Conservation (phyloP, 53 echinoderm and acorn worm species). For the Actinopyga echinites region DNA sequence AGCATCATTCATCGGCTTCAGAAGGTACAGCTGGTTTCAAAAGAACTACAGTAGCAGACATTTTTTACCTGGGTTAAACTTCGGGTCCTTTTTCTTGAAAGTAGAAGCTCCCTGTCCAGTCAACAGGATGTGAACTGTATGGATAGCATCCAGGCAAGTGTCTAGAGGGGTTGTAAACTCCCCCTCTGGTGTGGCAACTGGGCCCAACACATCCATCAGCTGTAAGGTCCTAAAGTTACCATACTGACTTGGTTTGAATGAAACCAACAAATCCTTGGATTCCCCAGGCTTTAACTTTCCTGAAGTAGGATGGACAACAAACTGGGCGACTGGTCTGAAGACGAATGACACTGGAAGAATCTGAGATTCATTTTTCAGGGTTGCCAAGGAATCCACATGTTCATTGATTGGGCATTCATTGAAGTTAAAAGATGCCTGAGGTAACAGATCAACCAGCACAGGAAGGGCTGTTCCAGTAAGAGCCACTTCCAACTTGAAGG, state of each 20-base stretch:
- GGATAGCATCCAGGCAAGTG: slow-evolving; percentile 75
- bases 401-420: slow-evolving; percentile 84
- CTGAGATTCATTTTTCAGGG: slow-evolving; percentile 79
- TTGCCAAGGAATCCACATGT: slow-evolving; percentile 86
- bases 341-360: slow-evolving; percentile 80
- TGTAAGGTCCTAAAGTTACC: slow-evolving; percentile 78
- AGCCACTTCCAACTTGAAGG: slow-evolving; percentile 84
- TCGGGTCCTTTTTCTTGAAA: slow-evolving; percentile 84
- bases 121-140: slow-evolving; percentile 73
- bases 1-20: no score
- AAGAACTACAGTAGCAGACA: no score
- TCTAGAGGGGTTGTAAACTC: slow-evolving; percentile 49
- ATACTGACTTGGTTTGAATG: slow-evolving; percentile 98
- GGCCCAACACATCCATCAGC: slow-evolving; percentile 79
- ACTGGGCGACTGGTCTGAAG: slow-evolving; percentile 91
- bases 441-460: slow-evolving; percentile 80
- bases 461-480: slow-evolving; percentile 93
- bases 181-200: slow-evolving; percentile 68
- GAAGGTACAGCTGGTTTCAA: no score
- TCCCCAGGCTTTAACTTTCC: slow-evolving; percentile 87
- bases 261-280: slow-evolving; percentile 86
- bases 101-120: slow-evolving; percentile 71
- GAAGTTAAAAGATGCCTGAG: slow-evolving; percentile 85
- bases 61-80: slow-evolving; percentile 92
- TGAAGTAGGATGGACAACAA: slow-evolving; percentile 70